These are phyloP conservation scores for Sarcophilus harrisii DNA, from an alignment of 2,797 vertebrate species.

Conservation along the genomic window DNA sequence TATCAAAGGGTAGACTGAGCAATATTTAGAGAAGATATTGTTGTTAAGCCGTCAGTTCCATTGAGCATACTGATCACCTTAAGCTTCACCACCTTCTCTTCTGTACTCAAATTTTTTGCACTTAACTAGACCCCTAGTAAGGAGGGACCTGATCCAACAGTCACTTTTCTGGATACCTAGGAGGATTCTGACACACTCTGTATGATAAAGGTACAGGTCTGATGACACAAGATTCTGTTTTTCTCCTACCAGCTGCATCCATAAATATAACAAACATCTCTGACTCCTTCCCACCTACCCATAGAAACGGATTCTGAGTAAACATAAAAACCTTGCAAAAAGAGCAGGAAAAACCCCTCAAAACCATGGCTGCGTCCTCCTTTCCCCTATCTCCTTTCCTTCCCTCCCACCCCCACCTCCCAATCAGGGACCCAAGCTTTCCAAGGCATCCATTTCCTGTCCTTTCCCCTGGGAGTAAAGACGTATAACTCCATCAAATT, in stretches of 20 bases:
- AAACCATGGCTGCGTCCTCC: background rate
- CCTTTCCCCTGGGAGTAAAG: slow-evolving; percentile 4
- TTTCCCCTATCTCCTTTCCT: background rate
- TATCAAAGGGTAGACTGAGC: background rate
- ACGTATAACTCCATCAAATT: background rate
- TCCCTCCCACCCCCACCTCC: background rate
- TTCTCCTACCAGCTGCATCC: background rate
- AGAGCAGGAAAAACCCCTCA: background rate
- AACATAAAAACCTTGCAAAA: background rate
- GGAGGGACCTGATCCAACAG: background rate
- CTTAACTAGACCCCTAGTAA: background rate
- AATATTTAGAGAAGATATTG: background rate
- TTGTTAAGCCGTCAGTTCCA: background rate
- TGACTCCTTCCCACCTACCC: background rate
- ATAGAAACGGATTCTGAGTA: background rate
- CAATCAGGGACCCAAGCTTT: background rate
- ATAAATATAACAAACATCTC: slow-evolving; percentile 16
- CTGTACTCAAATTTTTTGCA: background rate
- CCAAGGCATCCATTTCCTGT: slow-evolving; percentile 10
- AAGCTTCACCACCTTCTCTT: background rate
- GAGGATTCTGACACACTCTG: background rate
- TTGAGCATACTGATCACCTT: background rate
- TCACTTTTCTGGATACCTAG: background rate
- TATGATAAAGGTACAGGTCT: background rate
- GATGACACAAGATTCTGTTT: background rate